Conservation (phyloP, 2,888 invertebrate species). For the Caenorhabditis sinica region DNA sequence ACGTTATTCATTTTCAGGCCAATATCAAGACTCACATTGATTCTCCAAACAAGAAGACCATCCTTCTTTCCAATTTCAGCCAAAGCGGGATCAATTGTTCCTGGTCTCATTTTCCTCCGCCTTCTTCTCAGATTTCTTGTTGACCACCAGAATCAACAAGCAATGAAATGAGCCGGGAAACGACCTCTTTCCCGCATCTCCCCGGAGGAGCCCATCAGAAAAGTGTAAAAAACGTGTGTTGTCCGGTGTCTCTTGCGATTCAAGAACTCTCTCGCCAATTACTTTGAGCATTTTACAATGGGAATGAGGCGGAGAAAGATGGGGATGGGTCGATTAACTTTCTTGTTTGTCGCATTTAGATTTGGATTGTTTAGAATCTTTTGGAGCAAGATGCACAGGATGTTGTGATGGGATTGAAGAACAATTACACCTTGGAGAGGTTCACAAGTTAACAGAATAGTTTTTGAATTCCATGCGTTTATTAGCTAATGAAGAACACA, state of each 20-base stretch:
- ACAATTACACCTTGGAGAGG: not conserved
- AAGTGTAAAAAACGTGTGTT: slow-evolving; percentile 61
- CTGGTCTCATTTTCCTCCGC: slow-evolving; percentile 41
- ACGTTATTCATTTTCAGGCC: too few species aligned
- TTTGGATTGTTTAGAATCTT: slow-evolving; percentile 2
- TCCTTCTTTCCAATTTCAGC: slow-evolving; percentile 79
- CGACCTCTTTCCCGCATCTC: slow-evolving; percentile 33
- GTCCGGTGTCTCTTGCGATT: slow-evolving; percentile 27
- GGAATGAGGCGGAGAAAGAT: slow-evolving; percentile 42
- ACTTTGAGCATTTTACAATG: slow-evolving; percentile 59
- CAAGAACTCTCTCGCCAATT: slow-evolving; percentile 43
- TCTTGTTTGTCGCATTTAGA: slow-evolving; percentile 49
- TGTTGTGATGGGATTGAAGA: not conserved
- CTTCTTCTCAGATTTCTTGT: slow-evolving; percentile 22
- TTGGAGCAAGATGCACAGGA: too few species aligned
- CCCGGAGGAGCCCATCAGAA: slow-evolving; percentile 12
- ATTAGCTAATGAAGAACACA: too few species aligned
- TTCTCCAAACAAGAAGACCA: slow-evolving; percentile 83
- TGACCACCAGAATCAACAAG: slow-evolving; percentile 60
- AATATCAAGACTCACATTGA: slow-evolving; percentile 76
- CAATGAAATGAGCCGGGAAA: slow-evolving; percentile 57
- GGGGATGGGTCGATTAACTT: slow-evolving; percentile 35
- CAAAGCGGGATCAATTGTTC: slow-evolving; percentile 74
- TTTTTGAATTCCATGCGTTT: too few species aligned
- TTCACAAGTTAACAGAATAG: not conserved